Conservation (phyloP, 2,797 vertebrate genomes). For the Ataeniobius toweri region DNA sequence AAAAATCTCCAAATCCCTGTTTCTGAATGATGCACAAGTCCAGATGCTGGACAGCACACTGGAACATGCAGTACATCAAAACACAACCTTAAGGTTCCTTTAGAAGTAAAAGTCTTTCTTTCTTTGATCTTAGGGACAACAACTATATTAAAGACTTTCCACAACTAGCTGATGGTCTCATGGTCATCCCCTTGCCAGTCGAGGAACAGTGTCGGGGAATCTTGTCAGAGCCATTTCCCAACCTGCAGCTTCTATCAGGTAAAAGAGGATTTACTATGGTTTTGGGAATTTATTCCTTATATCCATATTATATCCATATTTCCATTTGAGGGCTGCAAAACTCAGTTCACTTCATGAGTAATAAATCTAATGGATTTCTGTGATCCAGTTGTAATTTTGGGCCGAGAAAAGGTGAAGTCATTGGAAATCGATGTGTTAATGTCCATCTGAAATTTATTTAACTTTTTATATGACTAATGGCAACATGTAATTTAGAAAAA, state of each 20-base stretch:
- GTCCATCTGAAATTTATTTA: neutral
- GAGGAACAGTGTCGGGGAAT: constrained; percentile 97
- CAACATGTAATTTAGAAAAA: neutral
- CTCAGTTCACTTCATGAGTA: neutral
- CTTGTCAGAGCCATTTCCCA: constrained; percentile 92
- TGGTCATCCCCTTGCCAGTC: constrained; percentile 95
- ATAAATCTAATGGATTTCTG: neutral
- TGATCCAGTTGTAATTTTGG: neutral
- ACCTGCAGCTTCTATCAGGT: constrained; percentile 94
- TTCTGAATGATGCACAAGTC: constrained; percentile 52
- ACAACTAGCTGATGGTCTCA: constrained; percentile 92
- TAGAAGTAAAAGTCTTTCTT: constrained; percentile 6
- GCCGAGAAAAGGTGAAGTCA: neutral
- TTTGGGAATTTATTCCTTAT: neutral
- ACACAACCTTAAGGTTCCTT: constrained; percentile 11
- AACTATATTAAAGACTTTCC: constrained; percentile 99
- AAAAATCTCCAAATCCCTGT: constrained; percentile 20
- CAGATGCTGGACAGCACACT: constrained; percentile 12
- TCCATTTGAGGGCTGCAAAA: neutral
- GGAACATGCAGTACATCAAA: constrained; percentile 17
- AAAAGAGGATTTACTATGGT: constrained; percentile 5
- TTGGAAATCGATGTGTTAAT: neutral
- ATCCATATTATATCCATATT: neutral
- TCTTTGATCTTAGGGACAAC: constrained; percentile 86
- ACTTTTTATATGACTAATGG: neutral